Evolutionary conservation across 2,797 vertebrate species (phyloP), one percentile per base, ranked within the genome.

Genomic region (Gymnodraco acuticeps): DNA sequence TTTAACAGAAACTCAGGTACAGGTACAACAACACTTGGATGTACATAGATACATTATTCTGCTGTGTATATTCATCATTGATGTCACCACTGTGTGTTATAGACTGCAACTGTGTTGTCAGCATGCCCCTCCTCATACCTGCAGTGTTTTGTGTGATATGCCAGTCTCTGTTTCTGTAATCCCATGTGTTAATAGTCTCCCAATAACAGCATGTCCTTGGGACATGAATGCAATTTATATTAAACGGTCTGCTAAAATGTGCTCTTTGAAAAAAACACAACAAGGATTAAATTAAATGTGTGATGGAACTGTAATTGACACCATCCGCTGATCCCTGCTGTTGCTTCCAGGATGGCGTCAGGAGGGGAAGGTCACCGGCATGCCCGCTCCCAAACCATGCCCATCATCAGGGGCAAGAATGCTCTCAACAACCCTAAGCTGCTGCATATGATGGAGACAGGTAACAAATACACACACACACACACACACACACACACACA

Each of bases 371-470:
- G 97, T 41, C 98, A 99, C 75, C 95, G 97, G 52, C 97, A 99
- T 1, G 96, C 96, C 88, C 96, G 97, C 88, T 99, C 97, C 77
- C 98, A 99, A 89, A 99, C 98, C 0, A 96, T 99, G 92, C 98
- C 98, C 62, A 98, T 99, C 93, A 98, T 99, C 81, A 95, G 98
- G 84, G 94, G 96, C 69, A 99, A 99, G 95, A 99, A 99, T 71
- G 97, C 97, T 59, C 95, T 99, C 78, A 97, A 96, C 74, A 98
- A 98, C 86, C 97, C 98, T 54, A 99, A 99, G 85, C 96, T 99
- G 69, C 89, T 99, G 76, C 98, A 99, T 88, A 96, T 99, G 95
- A 96, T 99, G 94, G 98, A 99, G 65, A 96, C 94, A 58, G 97
- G 94, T 94, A 93, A 79, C 50, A 62, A 43, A 56, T 27, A 70